These are phyloP conservation scores for Oreonectes daqikongensis DNA, from an alignment of 2,797 vertebrate species.

Conservation along the genomic window DNA sequence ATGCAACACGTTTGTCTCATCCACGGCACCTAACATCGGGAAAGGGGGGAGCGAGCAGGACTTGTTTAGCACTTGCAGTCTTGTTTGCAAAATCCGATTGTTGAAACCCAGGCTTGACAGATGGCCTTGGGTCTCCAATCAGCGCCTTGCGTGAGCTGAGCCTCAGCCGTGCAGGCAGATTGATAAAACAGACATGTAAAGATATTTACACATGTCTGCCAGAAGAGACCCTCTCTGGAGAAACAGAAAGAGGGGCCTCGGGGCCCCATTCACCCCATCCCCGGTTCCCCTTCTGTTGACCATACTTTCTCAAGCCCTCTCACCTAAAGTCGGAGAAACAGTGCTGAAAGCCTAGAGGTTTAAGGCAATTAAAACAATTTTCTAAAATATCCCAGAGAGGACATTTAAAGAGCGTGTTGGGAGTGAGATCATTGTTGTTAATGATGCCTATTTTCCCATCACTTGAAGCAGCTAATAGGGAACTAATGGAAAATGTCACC, in stretches of 20 bases:
- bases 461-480: slow-evolving; percentile 57
- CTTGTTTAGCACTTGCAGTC: slow-evolving; percentile 8
- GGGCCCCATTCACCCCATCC: slow-evolving; percentile 27
- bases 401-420: slow-evolving; percentile 57
- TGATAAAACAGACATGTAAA: slow-evolving; percentile 72
- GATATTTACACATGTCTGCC: slow-evolving; percentile 71
- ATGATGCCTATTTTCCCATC: slow-evolving; percentile 75
- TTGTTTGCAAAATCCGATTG: slow-evolving; percentile 42
- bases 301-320: slow-evolving; percentile 47
- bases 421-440: slow-evolving; percentile 73
- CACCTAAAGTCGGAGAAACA: slow-evolving; percentile 22
- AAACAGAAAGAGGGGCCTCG: slow-evolving; percentile 32
- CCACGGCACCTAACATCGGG: background rate
- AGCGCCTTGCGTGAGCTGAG: slow-evolving; percentile 66
- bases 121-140: slow-evolving; percentile 71
- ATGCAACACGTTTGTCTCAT: too few relatives aligned
- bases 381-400: slow-evolving; percentile 64
- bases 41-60: background rate
- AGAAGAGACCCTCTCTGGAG: slow-evolving; percentile 53
- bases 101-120: slow-evolving; percentile 64
- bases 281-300: slow-evolving; percentile 35
- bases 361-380: slow-evolving; percentile 71
- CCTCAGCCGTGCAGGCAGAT: slow-evolving; percentile 65
- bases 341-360: slow-evolving; percentile 29
- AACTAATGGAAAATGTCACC: slow-evolving; percentile 37